Conservation (phyloP, 2,888 invertebrate species). For the Nebria salina region DNA sequence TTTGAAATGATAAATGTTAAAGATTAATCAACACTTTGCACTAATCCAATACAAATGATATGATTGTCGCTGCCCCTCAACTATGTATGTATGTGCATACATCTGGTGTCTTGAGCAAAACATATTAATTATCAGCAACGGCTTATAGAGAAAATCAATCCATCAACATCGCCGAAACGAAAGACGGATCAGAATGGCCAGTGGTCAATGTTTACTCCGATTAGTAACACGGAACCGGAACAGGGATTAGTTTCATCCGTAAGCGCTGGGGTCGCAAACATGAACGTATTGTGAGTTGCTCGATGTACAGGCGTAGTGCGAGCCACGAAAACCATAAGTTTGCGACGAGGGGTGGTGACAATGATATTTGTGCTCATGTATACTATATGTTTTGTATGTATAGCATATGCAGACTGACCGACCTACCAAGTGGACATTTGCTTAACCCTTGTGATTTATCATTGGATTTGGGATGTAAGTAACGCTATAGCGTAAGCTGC, state of each 20-base stretch:
- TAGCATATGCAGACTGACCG: slow-evolving; percentile 62
- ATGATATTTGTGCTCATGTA: neutral
- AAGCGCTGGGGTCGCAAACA: neutral
- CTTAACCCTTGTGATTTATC: slow-evolving; percentile 61
- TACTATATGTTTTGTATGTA: slow-evolving; percentile 56
- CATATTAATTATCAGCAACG: slow-evolving; percentile 3
- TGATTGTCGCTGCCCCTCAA: neutral
- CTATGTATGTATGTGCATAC: neutral
- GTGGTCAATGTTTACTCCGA: slow-evolving; percentile 39
- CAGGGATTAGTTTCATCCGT: neutral
- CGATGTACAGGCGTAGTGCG: neutral
- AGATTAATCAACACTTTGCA: neutral
- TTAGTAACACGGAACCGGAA: slow-evolving; percentile 35
- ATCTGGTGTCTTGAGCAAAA: slow-evolving; percentile 9
- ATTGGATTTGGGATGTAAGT: slow-evolving; percentile 58
- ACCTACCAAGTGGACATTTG: slow-evolving; percentile 60
- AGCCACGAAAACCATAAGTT: neutral
- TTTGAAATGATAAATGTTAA: neutral
- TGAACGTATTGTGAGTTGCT: neutral
- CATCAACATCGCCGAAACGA: slow-evolving; percentile 4
- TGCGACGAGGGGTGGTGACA: neutral
- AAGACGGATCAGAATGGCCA: slow-evolving; percentile 7
- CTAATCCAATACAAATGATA: neutral
- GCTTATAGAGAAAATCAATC: slow-evolving; percentile 4
- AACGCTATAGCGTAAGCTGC: slow-evolving; percentile 4